Base-by-base conservation (phyloP, 2,888 invertebrate species). In the Calliphora vomitoria region DNA sequence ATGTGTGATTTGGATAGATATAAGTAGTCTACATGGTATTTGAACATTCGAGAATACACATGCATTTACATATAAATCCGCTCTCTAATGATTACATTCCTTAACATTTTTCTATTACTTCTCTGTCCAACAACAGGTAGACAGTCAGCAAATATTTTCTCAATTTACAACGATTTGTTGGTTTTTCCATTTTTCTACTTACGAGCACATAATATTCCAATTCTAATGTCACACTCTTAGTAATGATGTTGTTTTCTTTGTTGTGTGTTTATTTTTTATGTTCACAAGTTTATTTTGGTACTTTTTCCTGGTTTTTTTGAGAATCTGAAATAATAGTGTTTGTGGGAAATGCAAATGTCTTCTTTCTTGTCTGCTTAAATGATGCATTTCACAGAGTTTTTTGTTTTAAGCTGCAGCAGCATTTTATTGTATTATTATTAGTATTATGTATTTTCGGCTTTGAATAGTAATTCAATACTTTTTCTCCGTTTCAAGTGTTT, bases 401-500 rank as follows among this genome's bases (percentile, higher is more conserved):
- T 53, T 41, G n/a, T 50, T 50, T 13, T 58, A 60, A 1, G 50
- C 50, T 13, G 25, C 55, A 55, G 10, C 55, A 41, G 13, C 20
- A 50, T 38, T 53, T 53, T 38, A n/a, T n/a, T n/a, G n/a, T n/a
- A n/a, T 20, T 35, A 0, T 15, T 4, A 50, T 31, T n/a, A 25
- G 15, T 76, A 41, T 5, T 31, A 44, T 20, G 3, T 13, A 13
- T 66, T 66, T 20, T 58, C 8, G n/a, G 53, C 15, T n/a, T 20
- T 69, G 15, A 47, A 66, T 55, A 15, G 69, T 64, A 83, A 76
- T 55, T 71, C 41, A 71, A 76, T 83, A 83, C 13, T 44, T 60
- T 58, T 66, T 53, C 8, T 18, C 0, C 8, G 5, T 69, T 79
- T 58, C 8, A 62, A 72, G 64, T 47, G 8, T 55, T 72, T 53